Evolutionary conservation across 2,113 vertebrate genomes (phyloP).

Genomic region (Peromyscus polionotus): DNA sequence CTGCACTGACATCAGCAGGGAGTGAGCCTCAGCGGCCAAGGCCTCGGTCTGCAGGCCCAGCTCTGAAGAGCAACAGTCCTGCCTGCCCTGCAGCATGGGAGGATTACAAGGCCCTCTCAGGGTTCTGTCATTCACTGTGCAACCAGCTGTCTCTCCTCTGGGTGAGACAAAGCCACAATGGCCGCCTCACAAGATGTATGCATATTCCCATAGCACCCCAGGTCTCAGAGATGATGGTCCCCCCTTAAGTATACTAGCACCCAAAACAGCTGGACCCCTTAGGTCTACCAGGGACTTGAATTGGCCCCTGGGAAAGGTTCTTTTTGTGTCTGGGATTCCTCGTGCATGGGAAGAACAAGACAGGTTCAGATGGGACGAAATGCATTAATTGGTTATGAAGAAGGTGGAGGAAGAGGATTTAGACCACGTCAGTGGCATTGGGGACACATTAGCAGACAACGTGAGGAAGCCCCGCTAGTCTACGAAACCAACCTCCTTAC

Average conservation of each 20-base stretch:
- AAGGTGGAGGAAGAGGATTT: background rate
- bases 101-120: background rate
- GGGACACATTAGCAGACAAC: constrained; percentile 79
- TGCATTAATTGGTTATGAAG: constrained; percentile 77
- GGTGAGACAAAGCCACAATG: rapidly evolving
- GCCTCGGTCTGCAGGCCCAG: background rate
- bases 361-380: background rate
- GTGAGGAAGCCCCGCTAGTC: constrained; percentile 82
- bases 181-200: background rate
- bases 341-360: constrained; percentile 58
- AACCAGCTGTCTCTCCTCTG: background rate
- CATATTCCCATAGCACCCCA: rapidly evolving
- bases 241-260: background rate
- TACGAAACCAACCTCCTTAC: constrained; percentile 87
- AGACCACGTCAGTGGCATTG: constrained; percentile 58
- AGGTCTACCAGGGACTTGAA: too few relatives aligned
- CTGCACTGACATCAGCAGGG: rapidly evolving
- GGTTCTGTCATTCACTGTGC: background rate
- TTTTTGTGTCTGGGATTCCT: background rate
- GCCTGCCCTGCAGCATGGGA: background rate
- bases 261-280: background rate
- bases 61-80: background rate
- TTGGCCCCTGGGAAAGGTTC: background rate
- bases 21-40: background rate
- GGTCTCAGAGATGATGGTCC: background rate